Conservation (phyloP, 2,888 invertebrate genomes). For the Fissipunctia ypsillon region DNA sequence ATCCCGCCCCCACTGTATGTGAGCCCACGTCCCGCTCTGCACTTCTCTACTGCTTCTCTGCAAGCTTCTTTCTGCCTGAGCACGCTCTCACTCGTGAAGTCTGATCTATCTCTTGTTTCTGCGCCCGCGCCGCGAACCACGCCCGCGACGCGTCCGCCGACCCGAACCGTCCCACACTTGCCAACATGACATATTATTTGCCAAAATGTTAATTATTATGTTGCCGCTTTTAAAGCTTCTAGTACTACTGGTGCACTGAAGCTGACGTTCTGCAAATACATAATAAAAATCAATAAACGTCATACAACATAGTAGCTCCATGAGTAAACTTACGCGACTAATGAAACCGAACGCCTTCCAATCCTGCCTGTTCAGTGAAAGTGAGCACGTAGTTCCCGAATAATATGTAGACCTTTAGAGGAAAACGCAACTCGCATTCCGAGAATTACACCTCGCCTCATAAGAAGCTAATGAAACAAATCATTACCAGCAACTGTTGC, state of each 20-base stretch:
- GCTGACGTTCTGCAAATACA: constrained; percentile 67
- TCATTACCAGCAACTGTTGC: constrained; percentile 55
- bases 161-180: constrained; percentile 79
- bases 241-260: constrained; percentile 80
- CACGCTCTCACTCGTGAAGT: constrained; percentile 88
- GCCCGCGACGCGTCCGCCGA: constrained; percentile 75
- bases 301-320: constrained; percentile 59
- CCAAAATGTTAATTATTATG: constrained; percentile 82
- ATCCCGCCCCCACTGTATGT: constrained; percentile 88
- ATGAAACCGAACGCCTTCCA: constrained; percentile 55
- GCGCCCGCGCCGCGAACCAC: constrained; percentile 81
- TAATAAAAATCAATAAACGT: constrained; percentile 53
- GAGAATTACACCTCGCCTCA: constrained; percentile 52
- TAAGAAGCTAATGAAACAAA: constrained; percentile 54
- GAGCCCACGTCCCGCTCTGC: constrained; percentile 90
- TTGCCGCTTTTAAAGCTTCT: constrained; percentile 88
- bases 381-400: constrained; percentile 68
- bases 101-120: constrained; percentile 78
- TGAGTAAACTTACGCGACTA: constrained; percentile 52
- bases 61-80: constrained; percentile 90
- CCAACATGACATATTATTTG: constrained; percentile 83
- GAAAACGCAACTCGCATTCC: constrained; percentile 54
- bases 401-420: constrained; percentile 62
- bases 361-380: constrained; percentile 64
- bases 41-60: constrained; percentile 91